Evolutionary conservation across 1,140 invertebrate species (phyloP), one percentile per base, ranked within the genome.

Genomic region (Leptopilina boulardi): DNA sequence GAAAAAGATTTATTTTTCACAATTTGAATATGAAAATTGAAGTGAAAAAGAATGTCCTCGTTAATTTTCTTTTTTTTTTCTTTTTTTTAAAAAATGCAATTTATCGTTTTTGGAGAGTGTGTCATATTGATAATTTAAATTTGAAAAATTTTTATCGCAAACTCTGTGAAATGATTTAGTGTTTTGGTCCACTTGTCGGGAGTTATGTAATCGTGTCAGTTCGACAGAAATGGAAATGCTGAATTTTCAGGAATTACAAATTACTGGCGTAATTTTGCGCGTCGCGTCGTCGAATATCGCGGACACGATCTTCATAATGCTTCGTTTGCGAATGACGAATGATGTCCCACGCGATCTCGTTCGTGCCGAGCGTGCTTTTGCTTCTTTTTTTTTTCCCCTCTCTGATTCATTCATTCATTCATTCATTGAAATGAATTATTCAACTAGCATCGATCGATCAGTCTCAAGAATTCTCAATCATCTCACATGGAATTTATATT

Each of bases 261-360:
- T 83, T 84, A 81, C 76, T 73, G 70, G 73, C 71, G 78, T 85
- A 87, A 86, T 85, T 84, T 84, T 59, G 73, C 70, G n/a, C 30
- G 79, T 80, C 59, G 21, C 59, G 54, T 59, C 80, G 70, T 78
- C 80, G 80, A 77, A 41, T 77, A 80, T 82, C 82, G 42, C 75
- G 75, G 73, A 77, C 77, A 73, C 76, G 78, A 83, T 82, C 80
- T 83, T 83, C 76, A 81, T 83, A 83, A 83, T 78, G 75, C 66
- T 66, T 74, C 13, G 72, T 66, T 70, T 42, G 44, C 80, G 78
- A 79, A 79, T 79, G 70, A 80, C 76, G 77, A 78, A 77, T 78
- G 80, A 80, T 71, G 80, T 81, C 77, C 75, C 66, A 79, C 72
- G 77, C 75, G 71, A 70, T 75, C 19, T 71, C 38, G 8, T 70